These are phyloP conservation scores for Pelosia muscerda DNA, from an alignment of 2,888 invertebrate genomes.

Conservation along the genomic window DNA sequence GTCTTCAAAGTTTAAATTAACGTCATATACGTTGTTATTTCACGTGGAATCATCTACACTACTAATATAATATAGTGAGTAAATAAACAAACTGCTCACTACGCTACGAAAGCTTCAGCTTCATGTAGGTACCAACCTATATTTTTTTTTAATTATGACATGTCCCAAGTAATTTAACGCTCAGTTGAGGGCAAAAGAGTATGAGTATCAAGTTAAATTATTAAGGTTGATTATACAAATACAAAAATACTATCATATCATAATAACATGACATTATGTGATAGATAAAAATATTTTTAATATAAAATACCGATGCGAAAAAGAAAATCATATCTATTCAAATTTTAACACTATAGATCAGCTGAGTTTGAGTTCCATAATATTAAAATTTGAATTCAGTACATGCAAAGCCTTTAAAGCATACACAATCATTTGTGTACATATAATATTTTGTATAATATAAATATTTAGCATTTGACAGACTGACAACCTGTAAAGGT, in stretches of 20 bases:
- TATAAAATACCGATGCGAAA: too few relatives aligned
- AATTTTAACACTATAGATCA: too few relatives aligned
- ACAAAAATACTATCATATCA: neutral
- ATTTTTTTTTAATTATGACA: slow-evolving; percentile 5
- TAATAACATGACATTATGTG: neutral
- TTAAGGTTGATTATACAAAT: too few relatives aligned
- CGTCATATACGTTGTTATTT: neutral
- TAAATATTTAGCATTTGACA: too few relatives aligned
- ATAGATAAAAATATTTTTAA: too few relatives aligned
- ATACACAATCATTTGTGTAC: too few relatives aligned
- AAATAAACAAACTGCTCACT: neutral
- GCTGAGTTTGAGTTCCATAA: too few relatives aligned
- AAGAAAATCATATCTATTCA: too few relatives aligned
- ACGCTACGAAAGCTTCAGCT: neutral
- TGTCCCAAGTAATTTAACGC: slow-evolving; percentile 9
- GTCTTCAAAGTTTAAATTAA: neutral
- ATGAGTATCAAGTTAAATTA: slow-evolving; percentile 4
- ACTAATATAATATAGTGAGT: neutral
- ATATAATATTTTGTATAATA: too few relatives aligned
- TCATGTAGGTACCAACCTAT: neutral
- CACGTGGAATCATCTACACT: neutral
- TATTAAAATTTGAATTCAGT: too few relatives aligned
- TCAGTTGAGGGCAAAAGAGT: neutral
- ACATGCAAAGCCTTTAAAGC: too few relatives aligned
- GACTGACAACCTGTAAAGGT: too few relatives aligned